These are phyloP conservation scores for Apistogramma diplotaenia DNA, from an alignment of 2,113 vertebrate species.

Conservation along the genomic window DNA sequence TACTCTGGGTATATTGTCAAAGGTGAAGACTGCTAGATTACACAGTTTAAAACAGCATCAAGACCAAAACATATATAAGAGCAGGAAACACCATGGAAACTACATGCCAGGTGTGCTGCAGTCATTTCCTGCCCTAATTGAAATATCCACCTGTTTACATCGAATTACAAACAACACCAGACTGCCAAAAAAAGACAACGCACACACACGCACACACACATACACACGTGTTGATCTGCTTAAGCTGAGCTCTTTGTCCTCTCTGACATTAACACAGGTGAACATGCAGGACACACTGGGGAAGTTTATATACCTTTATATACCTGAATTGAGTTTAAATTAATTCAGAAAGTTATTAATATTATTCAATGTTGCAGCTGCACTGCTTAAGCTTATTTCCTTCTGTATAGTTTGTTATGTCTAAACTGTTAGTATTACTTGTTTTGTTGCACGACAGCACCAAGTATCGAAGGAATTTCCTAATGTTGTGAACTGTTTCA, in stretches of 20 bases:
- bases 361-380: not conserved
- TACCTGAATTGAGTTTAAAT: not conserved
- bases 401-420: no score
- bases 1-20: no score
- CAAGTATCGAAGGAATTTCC: no score
- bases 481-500: no score
- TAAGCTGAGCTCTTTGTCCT: constrained; percentile 57
- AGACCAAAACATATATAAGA: not conserved
- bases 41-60: not conserved
- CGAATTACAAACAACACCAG: constrained; percentile 1
- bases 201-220: not conserved
- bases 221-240: constrained; percentile 30
- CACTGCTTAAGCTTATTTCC: no score
- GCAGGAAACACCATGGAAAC: not conserved
- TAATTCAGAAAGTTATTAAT: rapidly evolving
- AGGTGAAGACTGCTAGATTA: not conserved
- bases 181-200: constrained; percentile 3
- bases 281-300: not conserved
- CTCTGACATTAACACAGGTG: constrained; percentile 31
- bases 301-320: not conserved
- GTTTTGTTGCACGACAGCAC: no score
- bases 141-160: not conserved
- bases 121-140: not conserved
- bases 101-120: not conserved
- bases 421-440: no score